Conservation (phyloP, 2,113 vertebrate species). For the Eptesicus fuscus region DNA sequence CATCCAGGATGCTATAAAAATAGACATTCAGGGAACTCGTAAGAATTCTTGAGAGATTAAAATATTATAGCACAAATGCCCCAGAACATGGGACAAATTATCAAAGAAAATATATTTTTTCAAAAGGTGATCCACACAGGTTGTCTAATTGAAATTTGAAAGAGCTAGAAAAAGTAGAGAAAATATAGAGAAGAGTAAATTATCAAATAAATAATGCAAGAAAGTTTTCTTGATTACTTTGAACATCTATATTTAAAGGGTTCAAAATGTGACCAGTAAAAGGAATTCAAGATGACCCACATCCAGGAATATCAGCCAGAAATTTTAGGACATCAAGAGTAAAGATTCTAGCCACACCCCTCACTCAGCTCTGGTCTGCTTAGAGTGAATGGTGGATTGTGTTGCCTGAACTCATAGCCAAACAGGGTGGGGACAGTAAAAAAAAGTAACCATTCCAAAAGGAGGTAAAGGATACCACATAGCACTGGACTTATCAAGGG, state of each 20-base stretch:
- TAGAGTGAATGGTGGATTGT: not conserved
- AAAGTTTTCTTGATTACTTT: not conserved
- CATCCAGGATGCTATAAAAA: not conserved
- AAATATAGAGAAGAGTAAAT: not conserved
- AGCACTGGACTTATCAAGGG: not conserved
- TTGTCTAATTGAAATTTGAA: conserved; percentile 13
- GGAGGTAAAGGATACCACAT: not conserved
- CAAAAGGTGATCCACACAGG: not conserved
- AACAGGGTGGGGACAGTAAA: not conserved
- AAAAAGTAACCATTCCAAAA: not conserved
- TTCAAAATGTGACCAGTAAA: not conserved
- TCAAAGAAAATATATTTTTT: conserved; percentile 13
- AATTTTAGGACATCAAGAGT: not conserved
- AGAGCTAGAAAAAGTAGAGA: not conserved
- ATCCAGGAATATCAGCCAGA: not conserved
- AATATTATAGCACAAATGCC: conserved; percentile 16
- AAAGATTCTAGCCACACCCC: not conserved
- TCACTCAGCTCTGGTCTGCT: not conserved
- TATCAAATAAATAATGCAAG: not conserved
- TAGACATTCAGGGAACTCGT: conserved; percentile 18
- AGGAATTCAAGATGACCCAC: not conserved
- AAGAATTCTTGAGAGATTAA: conserved; percentile 9
- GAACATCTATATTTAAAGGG: not conserved
- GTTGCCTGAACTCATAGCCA: not conserved
- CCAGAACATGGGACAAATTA: conserved; percentile 27